Conservation (phyloP, 2,113 vertebrate species). For the Origma solitaria region DNA sequence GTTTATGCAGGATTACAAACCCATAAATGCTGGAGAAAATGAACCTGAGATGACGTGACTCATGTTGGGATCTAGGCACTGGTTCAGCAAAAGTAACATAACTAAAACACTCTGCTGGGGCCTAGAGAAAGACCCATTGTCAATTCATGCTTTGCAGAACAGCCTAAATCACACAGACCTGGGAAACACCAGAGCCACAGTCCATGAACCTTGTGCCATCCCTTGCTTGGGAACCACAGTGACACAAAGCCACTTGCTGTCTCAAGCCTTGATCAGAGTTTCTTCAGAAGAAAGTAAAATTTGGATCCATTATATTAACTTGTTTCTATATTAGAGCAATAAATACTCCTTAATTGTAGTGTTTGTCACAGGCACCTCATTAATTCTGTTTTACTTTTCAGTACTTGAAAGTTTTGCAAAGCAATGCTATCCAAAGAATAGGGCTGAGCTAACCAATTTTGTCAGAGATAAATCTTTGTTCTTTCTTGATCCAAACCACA, state of each 20-base stretch:
- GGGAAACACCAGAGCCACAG: not conserved
- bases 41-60: not conserved
- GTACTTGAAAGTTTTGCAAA: not conserved
- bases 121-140: not conserved
- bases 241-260: not conserved
- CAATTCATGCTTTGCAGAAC: not conserved
- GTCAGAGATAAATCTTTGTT: not conserved
- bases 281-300: not conserved
- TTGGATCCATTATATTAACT: not conserved
- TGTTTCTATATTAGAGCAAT: not conserved
- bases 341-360: not conserved
- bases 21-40: not conserved
- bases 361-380: not conserved
- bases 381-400: not conserved
- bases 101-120: not conserved
- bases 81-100: not conserved
- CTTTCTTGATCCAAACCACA: not conserved
- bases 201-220: not conserved
- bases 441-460: not conserved
- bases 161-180: not conserved
- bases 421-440: not conserved
- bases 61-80: not conserved
- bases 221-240: not conserved
- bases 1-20: not conserved
- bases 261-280: not conserved